Evolutionary conservation across 2,113 vertebrate species (phyloP).

Genomic region (Hemiprocne comata): DNA sequence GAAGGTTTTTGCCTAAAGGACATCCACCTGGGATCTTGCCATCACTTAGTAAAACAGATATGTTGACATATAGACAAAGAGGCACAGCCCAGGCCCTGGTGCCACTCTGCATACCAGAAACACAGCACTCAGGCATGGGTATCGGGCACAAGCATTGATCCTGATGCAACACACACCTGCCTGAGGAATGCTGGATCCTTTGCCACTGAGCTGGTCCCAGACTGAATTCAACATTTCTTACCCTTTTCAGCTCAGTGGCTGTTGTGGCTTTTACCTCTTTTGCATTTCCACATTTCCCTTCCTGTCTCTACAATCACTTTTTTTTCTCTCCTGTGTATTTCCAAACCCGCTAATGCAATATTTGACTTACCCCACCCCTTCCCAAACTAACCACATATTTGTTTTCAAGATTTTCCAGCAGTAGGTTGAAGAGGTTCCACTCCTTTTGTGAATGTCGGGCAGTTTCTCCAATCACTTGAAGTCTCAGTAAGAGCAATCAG

Average conservation of each 20-base stretch:
- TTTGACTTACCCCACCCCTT: neutral
- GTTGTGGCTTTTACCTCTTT: neutral
- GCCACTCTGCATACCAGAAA: neutral
- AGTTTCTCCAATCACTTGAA: constrained; percentile 68
- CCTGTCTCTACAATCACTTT: neutral
- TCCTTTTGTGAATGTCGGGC: constrained; percentile 51
- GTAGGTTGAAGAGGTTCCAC: constrained; percentile 54
- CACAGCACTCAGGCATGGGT: neutral
- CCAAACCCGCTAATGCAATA: constrained; percentile 8
- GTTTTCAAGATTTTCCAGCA: constrained; percentile 71
- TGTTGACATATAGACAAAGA: neutral
- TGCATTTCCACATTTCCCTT: constrained; percentile 22
- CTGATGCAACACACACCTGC: neutral
- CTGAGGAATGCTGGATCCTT: neutral
- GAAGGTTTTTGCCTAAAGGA: neutral
- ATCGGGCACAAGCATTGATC: fast-evolving
- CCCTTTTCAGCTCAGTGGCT: neutral
- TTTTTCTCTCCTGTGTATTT: constrained; percentile 40
- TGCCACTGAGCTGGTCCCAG: neutral
- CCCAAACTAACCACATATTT: constrained; percentile 62
- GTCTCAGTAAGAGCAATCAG: constrained; percentile 74
- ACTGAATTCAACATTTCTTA: neutral
- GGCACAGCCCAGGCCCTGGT: neutral
- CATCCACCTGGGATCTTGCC: neutral
- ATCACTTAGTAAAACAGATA: neutral